Conservation (phyloP, 2,888 invertebrate genomes). For the Eupithecia pulchellata region DNA sequence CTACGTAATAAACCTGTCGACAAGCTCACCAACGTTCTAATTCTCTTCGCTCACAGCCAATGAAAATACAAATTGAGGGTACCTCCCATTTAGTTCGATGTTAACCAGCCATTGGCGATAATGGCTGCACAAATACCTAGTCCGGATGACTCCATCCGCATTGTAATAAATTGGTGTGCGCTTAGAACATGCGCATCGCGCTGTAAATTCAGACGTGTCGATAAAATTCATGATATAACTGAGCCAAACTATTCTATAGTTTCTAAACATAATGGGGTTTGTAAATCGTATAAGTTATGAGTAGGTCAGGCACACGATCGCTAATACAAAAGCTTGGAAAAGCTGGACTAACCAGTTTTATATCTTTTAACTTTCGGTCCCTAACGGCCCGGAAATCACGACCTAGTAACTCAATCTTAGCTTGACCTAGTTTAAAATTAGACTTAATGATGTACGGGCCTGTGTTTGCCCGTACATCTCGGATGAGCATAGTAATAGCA, state of each 20-base stretch:
- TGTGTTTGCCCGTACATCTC: not conserved
- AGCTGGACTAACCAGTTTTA: not conserved
- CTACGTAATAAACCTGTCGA: constrained; percentile 12
- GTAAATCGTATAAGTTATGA: not conserved
- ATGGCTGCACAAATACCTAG: constrained; percentile 34
- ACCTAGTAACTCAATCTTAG: constrained; percentile 29
- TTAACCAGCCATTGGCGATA: constrained; percentile 26
- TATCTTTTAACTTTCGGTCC: not conserved
- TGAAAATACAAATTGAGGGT: constrained; percentile 22
- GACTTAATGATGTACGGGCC: constrained; percentile 12
- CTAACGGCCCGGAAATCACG: constrained; percentile 16
- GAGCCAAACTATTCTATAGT: not conserved
- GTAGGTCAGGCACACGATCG: not conserved
- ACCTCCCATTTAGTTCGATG: constrained; percentile 22
- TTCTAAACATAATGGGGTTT: not conserved
- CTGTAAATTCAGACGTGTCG: constrained; percentile 22
- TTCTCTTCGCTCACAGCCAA: constrained; percentile 16
- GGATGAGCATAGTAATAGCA: not conserved
- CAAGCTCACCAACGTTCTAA: constrained; percentile 8
- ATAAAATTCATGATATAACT: constrained; percentile 9
- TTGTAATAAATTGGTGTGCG: constrained; percentile 31
- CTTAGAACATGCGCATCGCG: constrained; percentile 30
- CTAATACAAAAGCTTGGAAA: not conserved
- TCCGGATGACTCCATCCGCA: constrained; percentile 42
- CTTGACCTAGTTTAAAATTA: constrained; percentile 24